phyloP scores from a whole-genome alignment of 2,888 invertebrate genomes.

The Ophonus ardosiacus region DNA sequence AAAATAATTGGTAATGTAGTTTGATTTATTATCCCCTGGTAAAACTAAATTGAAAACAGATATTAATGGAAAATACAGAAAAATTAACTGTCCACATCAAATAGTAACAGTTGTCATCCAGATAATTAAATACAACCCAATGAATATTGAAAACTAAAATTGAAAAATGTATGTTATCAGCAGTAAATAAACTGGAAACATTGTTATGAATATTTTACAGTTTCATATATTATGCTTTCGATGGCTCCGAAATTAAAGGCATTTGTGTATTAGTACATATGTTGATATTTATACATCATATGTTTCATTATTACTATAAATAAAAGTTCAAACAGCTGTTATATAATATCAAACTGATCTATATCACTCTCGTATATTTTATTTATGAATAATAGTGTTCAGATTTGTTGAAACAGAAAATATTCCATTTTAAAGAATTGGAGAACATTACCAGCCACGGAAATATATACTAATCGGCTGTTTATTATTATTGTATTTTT shows the following conservation, averaged over 20 bases:
- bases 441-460: no score
- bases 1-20: constrained; percentile 15
- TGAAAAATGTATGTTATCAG: constrained; percentile 1
- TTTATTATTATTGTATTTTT: no score
- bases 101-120: constrained; percentile 8
- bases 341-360: not conserved
- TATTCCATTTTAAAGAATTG: no score
- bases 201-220: not conserved
- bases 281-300: not conserved
- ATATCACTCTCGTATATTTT: no score
- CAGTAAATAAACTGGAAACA: not conserved
- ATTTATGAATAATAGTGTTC: no score
- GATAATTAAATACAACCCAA: not conserved
- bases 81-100: constrained; percentile 9
- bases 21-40: constrained; percentile 3
- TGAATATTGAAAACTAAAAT: constrained; percentile 14
- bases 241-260: not conserved
- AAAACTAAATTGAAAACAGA: not conserved
- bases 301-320: not conserved
- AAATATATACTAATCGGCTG: no score
- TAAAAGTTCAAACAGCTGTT: not conserved
- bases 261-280: not conserved
- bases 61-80: not conserved
- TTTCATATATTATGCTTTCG: not conserved
- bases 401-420: no score